Conservation (phyloP, 2,888 invertebrate genomes). For the Nudaria mundana region DNA sequence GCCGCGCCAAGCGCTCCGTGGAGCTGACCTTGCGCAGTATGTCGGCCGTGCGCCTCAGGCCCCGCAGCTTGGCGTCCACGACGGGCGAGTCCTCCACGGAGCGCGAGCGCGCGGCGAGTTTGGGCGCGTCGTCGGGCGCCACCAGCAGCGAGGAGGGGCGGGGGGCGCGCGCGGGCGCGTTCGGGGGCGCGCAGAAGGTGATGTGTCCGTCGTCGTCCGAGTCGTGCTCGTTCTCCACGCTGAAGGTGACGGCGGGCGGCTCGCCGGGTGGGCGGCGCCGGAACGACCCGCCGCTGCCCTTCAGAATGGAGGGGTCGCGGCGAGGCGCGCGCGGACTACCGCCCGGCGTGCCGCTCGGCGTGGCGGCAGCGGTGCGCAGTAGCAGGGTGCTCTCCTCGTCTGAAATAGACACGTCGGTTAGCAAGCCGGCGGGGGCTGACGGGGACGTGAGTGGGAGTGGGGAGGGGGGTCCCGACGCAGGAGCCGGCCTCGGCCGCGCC, state of each 20-base stretch:
- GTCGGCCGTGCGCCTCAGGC: constrained; percentile 59
- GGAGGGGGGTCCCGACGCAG: not conserved
- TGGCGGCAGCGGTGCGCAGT: constrained; percentile 40
- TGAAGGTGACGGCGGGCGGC: constrained; percentile 72
- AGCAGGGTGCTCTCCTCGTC: constrained; percentile 66
- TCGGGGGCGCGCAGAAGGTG: constrained; percentile 63
- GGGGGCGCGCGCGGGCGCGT: constrained; percentile 38
- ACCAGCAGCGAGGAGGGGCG: constrained; percentile 59
- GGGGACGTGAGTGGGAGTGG: constrained; percentile 15
- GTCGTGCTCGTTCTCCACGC: constrained; percentile 70
- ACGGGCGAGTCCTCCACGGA: constrained; percentile 66
- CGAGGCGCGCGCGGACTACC: constrained; percentile 47
- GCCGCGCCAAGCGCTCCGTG: constrained; percentile 60
- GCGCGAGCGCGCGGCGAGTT: constrained; percentile 50
- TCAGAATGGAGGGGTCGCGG: constrained; percentile 60
- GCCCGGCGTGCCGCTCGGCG: constrained; percentile 37
- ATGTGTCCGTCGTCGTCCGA: constrained; percentile 68
- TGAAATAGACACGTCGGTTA: constrained; percentile 47
- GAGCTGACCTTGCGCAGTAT: constrained; percentile 65
- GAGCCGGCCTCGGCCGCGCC: constrained; percentile 17
- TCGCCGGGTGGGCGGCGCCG: constrained; percentile 43
- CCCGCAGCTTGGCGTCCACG: constrained; percentile 56
- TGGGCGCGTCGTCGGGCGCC: constrained; percentile 39
- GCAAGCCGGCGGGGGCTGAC: constrained; percentile 17
- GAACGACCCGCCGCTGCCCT: constrained; percentile 50